phyloP scores from a whole-genome alignment of 64 coral and sea anemone genomes.

The Stichodactyla mertensii region DNA sequence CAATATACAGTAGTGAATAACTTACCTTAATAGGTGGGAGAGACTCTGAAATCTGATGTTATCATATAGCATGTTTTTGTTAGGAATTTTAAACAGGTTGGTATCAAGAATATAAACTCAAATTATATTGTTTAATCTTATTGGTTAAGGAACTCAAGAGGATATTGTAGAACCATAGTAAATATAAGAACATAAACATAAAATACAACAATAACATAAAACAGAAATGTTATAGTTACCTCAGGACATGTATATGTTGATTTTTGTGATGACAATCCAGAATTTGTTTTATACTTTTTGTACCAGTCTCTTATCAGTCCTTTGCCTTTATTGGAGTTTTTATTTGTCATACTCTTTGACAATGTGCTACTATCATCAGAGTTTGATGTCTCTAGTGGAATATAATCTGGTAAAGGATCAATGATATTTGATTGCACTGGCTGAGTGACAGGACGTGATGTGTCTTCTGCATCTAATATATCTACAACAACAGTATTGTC shows the following conservation, averaged over 20 bases:
- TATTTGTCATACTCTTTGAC: background rate
- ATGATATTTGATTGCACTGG: background rate
- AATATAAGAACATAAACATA: background rate
- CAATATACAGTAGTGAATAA: too few relatives aligned
- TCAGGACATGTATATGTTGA: background rate
- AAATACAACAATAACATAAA: background rate
- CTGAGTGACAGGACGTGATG: background rate
- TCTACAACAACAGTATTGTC: background rate
- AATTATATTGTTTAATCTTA: too few relatives aligned
- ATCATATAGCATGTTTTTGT: too few relatives aligned
- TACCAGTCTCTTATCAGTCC: background rate
- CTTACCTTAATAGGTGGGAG: too few relatives aligned
- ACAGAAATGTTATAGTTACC: background rate
- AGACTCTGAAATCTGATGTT: too few relatives aligned
- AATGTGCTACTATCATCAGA: background rate
- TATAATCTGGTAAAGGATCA: background rate
- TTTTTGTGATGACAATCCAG: background rate
- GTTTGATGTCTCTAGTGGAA: background rate
- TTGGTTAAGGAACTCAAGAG: too few relatives aligned
- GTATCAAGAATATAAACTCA: too few relatives aligned
- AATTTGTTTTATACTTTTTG: slow-evolving; percentile 6
- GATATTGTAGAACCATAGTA: too few relatives aligned
- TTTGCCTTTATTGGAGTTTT: background rate
- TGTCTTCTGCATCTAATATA: background rate
- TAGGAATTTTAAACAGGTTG: too few relatives aligned